Percentiles rank a stretch among this genome's conserved stretches.
Evolutionary conservation across 2,888 invertebrate genomes (phyloP).

Genomic region (Bhutanitis thaidina): DNA sequence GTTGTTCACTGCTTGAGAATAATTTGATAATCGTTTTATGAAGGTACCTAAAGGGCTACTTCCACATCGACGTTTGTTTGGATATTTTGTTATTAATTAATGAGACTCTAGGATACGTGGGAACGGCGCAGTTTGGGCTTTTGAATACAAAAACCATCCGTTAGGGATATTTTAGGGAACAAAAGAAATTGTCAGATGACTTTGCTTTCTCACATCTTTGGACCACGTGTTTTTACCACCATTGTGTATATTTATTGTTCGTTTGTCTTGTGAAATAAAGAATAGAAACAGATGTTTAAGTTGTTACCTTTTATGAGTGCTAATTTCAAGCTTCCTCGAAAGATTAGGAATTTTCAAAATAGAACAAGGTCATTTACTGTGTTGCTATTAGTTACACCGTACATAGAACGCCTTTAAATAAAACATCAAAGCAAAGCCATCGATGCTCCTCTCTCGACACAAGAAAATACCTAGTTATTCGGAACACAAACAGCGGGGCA

Average conservation of each 20-base stretch:
- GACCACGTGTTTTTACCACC: slow-evolving; percentile 39
- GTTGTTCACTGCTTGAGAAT: slow-evolving; percentile 50
- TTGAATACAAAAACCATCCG: slow-evolving; percentile 53
- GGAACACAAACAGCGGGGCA: slow-evolving; percentile 71
- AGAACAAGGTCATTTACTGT: slow-evolving; percentile 50
- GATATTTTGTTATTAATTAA: slow-evolving; percentile 69
- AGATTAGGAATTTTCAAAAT: slow-evolving; percentile 36
- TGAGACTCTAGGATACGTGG: slow-evolving; percentile 62
- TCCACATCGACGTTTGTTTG: slow-evolving; percentile 59
- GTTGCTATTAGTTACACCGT: slow-evolving; percentile 39
- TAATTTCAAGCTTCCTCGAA: slow-evolving; percentile 23
- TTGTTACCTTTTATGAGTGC: slow-evolving; percentile 43
- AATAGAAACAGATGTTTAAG: slow-evolving; percentile 59
- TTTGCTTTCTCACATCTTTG: slow-evolving; percentile 50
- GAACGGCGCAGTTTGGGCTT: slow-evolving; percentile 44
- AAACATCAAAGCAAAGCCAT: slow-evolving; percentile 50
- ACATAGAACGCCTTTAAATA: slow-evolving; percentile 50
- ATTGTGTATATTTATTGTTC: slow-evolving; percentile 47
- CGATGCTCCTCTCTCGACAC: slow-evolving; percentile 59
- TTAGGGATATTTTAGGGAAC: slow-evolving; percentile 54
- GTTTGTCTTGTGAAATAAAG: slow-evolving; percentile 27
- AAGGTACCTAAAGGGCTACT: slow-evolving; percentile 64
- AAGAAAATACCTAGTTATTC: slow-evolving; percentile 61
- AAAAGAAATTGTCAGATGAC: slow-evolving; percentile 62
- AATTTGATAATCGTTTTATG: slow-evolving; percentile 76